Base-by-base conservation (phyloP, 1,140 invertebrate species). In the Panulirus ornatus region DNA sequence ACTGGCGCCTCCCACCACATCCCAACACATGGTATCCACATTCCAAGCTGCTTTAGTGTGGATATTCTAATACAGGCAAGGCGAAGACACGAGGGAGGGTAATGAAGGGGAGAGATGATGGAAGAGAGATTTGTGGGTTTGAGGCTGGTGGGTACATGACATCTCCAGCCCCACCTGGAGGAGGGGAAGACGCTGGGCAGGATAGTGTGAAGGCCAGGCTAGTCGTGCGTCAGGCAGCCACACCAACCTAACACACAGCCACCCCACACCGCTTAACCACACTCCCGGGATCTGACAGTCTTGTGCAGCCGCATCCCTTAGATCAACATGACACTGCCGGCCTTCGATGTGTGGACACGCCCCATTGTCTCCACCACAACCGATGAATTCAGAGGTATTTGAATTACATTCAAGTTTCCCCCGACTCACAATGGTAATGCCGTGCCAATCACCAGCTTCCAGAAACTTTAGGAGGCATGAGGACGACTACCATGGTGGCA, bases 151-250 rank as follows among this genome's bases (percentile, higher is more conserved):
- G 22, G 58, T 47, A 47, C 44, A 27, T 27, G 58, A 27, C 51
- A 19, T 54, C 51, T 19, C 51, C 51, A 19, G 51, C 51, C 51
- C 19, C 51, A 19, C 58, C 58, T 66, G 58, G n/a, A 66, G 11
- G 58, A 66, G 58, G 22, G 58, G 58, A 30, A 11, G 58, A 58
- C n/a, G n/a, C n/a, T n/a, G n/a, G n/a, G 51, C 22, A 66, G 58
- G 58, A 66, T 66, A 27, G 14, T 66, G 58, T 66, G 58, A 27
- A 66, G 58, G 22, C 6, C 3, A 66, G 0, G 3, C 58, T 66
- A 6, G n/a, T 66, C 58, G 58, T 66, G n/a, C 58, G 58, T 66
- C 58, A 66, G 58, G 58, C 58, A 66, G 58, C 58, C 3, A 66
- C 3, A 30, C 5, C 58, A 27, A 14, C n/a, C 27, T 6, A 66